Base-by-base conservation (phyloP, 2,888 invertebrate species). In the Bellardia pandia region DNA sequence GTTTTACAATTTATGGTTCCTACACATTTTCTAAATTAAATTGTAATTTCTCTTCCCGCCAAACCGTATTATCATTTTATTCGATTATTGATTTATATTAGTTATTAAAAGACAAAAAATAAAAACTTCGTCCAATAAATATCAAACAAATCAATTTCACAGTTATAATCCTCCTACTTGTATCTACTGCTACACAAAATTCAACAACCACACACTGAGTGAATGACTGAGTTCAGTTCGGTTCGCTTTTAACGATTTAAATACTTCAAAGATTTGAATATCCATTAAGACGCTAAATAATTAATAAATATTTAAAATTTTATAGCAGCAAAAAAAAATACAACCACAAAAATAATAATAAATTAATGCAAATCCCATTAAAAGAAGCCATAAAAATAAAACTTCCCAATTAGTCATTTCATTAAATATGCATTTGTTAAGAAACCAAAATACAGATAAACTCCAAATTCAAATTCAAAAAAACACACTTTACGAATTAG, bases 351-450 rank as follows among this genome's bases (percentile, higher is more conserved):
- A 68, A 16, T 48, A 62, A 13, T 71, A 82, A 82, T 71, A 82
- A 87, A 87, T 87, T 81, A 85, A 87, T 87, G 85, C 87, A 87
- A 87, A 87, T 87, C 85, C 85, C 78, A 87, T 85, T 87, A 85
- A 87, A 82, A 85, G 81, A 45, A 64, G 81, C 75, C 74, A 87
- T 85, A 87, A 87, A 87, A 85, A 69, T 72, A 77, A 87, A 87
- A 87, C 84, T 81, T 87, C 81, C 86, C 86, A 85, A 87, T 85
- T 87, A 87, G 87, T 87, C 78, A 87, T 87, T 87, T 81, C 74
- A 82, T 78, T 85, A 82, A 85, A 85, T 81, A 87, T 87, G 84
- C 84, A 86, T 77, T 78, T 68, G 74, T 69, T 72, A 8, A 53
- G 33, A 69, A 62, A 60, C 42, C 45, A 51, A 56, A 48, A 72